A percentile compares a stretch with the other conserved stretches of the same genome.
phyloP scores from a whole-genome alignment of 30 jellyfish, hydroid and myxozoan genomes.

The Chironex yamaguchii region DNA sequence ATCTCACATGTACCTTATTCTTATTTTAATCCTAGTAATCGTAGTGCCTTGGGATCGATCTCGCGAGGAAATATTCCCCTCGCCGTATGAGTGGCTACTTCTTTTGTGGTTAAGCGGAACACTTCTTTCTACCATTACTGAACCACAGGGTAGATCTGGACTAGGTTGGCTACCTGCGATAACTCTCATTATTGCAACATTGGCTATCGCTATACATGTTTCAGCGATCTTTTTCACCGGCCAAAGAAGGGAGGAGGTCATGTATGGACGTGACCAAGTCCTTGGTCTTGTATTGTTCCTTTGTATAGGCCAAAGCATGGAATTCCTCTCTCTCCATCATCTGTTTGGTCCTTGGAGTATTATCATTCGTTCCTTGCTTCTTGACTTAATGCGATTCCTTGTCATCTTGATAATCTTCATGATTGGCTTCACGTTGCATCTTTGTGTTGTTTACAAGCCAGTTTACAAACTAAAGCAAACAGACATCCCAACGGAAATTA shows the following conservation, averaged over 20 bases:
- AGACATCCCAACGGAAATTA: conserved; percentile 62
- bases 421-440: conserved; percentile 89
- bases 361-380: conserved; percentile 85
- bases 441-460: conserved; percentile 85
- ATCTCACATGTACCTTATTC: conserved; percentile 81
- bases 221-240: conserved; percentile 70
- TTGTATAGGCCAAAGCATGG: conserved; percentile 85
- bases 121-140: conserved; percentile 84
- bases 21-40: conserved; percentile 69
- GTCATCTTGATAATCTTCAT: conserved; percentile 85
- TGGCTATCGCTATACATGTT: conserved; percentile 69
- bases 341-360: conserved; percentile 97
- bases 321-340: conserved; percentile 88
- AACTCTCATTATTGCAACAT: conserved; percentile 69
- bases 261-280: conserved; percentile 91
- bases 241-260: conserved; percentile 74
- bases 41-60: conserved; percentile 98
- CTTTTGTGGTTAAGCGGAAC: conserved; percentile 90
- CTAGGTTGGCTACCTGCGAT: conserved; percentile 80
- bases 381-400: conserved; percentile 84
- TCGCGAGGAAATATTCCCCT: conserved; percentile 74
- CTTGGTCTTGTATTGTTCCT: conserved; percentile 81
- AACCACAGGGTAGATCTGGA: conserved; percentile 87
- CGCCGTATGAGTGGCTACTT: conserved; percentile 88
- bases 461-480: conserved; percentile 70